Conservation (phyloP, 2,797 vertebrate genomes). For the Ataeniobius toweri region DNA sequence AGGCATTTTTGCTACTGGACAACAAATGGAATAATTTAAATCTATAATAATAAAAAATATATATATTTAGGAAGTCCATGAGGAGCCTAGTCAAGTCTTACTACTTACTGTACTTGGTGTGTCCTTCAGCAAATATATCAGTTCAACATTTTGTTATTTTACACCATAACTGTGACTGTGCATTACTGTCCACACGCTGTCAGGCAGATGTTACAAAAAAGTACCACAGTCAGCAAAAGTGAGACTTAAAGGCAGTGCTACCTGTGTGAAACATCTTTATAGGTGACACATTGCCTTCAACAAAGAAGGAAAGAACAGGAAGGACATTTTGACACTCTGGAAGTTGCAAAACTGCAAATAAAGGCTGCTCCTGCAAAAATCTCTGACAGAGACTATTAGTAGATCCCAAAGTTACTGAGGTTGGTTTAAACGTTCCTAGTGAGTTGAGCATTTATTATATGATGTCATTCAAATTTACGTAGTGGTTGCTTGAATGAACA, state of each 20-base stretch:
- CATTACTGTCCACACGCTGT: slow-evolving; percentile 15
- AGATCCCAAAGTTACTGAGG: slow-evolving; percentile 33
- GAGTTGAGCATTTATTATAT: slow-evolving; percentile 6
- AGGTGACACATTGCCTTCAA: slow-evolving; percentile 56
- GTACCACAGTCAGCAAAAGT: slow-evolving; percentile 56
- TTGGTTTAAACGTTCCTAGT: slow-evolving; percentile 16
- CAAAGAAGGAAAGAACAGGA: slow-evolving; percentile 32
- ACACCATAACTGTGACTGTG: neutral
- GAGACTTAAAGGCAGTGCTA: slow-evolving; percentile 30
- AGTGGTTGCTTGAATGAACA: slow-evolving; percentile 8
- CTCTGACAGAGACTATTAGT: slow-evolving; percentile 11
- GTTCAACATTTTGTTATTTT: slow-evolving; percentile 14
- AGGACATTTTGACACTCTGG: slow-evolving; percentile 44
- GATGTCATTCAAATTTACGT: neutral
- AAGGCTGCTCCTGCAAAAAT: slow-evolving; percentile 41
- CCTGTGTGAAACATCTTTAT: slow-evolving; percentile 38
- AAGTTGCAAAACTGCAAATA: slow-evolving; percentile 36
- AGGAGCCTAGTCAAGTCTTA: slow-evolving; percentile 3
- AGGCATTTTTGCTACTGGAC: no score
- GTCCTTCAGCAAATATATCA: slow-evolving; percentile 12
- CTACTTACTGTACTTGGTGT: neutral
- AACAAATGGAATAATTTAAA: no score
- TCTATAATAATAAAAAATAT: neutral
- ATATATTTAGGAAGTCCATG: neutral
- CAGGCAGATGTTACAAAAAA: slow-evolving; percentile 30